Evolutionary conservation across 2,113 vertebrate species (phyloP).

Genomic region (Festucalex cinctus): DNA sequence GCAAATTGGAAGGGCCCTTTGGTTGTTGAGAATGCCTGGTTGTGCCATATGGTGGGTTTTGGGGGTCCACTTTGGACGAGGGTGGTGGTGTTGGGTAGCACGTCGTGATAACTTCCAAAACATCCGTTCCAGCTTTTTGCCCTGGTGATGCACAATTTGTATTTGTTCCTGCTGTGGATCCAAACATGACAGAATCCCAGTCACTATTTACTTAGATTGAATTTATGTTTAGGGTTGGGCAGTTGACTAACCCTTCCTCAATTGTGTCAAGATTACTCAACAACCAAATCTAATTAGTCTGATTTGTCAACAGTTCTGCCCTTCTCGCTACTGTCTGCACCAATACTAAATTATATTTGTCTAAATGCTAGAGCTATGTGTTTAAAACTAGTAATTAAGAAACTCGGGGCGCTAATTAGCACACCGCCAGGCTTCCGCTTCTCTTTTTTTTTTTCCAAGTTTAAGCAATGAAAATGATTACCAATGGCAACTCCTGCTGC

Average conservation of each 20-base stretch:
- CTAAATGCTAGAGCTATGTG: too few species aligned
- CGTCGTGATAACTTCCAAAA: conserved; percentile 16
- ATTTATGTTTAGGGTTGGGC: too few species aligned
- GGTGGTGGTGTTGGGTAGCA: conserved; percentile 14
- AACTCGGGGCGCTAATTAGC: too few species aligned
- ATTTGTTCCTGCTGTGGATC: conserved; percentile 17
- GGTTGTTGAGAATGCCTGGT: not conserved
- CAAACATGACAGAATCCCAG: not conserved
- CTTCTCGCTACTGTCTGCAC: too few species aligned
- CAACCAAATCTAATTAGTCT: too few species aligned
- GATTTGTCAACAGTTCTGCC: too few species aligned
- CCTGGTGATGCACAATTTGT: conserved; percentile 43
- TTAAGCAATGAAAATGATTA: conserved; percentile 53
- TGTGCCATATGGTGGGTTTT: not conserved
- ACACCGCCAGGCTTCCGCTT: too few species aligned
- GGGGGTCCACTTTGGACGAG: not conserved
- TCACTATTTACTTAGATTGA: not conserved
- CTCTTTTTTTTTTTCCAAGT: not conserved
- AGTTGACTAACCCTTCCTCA: too few species aligned
- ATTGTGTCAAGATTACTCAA: too few species aligned
- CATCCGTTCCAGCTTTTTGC: conserved; percentile 3
- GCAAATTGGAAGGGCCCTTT: not conserved
- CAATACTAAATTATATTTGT: too few species aligned
- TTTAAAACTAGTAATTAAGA: too few species aligned
- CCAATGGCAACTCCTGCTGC: conserved; percentile 61